Evolutionary conservation across 2,888 invertebrate genomes (phyloP).

Genomic region (Drosophila lutescens): DNA sequence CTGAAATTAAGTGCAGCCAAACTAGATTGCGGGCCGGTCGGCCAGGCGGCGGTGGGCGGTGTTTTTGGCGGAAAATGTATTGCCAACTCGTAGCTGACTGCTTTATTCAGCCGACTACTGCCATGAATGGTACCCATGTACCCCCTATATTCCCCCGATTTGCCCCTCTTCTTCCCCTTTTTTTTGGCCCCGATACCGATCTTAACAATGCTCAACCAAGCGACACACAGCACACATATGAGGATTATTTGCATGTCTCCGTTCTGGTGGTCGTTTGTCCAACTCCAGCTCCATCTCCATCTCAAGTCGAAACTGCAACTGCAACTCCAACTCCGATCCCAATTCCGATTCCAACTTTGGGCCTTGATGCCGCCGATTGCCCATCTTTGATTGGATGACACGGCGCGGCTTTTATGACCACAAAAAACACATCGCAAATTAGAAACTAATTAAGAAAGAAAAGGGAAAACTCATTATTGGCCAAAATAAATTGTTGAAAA

Average conservation of each 20-base stretch:
- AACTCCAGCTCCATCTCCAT: slow-evolving; percentile 2
- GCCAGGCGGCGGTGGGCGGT: slow-evolving; percentile 24
- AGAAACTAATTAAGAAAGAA: neutral
- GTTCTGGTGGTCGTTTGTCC: slow-evolving; percentile 60
- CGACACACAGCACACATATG: slow-evolving; percentile 51
- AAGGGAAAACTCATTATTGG: neutral
- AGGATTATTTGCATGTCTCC: slow-evolving; percentile 71
- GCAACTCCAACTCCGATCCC: neutral
- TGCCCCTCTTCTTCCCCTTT: neutral
- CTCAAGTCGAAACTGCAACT: neutral
- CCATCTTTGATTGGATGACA: slow-evolving; percentile 31
- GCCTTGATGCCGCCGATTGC: slow-evolving; percentile 29
- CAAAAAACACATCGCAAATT: neutral
- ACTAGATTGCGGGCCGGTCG: slow-evolving; percentile 60
- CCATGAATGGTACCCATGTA: slow-evolving; percentile 56
- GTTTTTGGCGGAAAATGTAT: slow-evolving; percentile 63
- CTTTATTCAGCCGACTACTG: slow-evolving; percentile 72
- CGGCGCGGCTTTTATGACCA: neutral
- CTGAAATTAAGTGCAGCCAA: slow-evolving; percentile 81
- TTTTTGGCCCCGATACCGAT: slow-evolving; percentile 51
- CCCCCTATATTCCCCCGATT: neutral
- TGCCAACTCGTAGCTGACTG: slow-evolving; percentile 68
- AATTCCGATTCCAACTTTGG: slow-evolving; percentile 7
- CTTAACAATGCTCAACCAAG: slow-evolving; percentile 78
- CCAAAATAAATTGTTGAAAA: neutral